Conservation (phyloP, 2,113 vertebrate species). For the Centropristis striata region DNA sequence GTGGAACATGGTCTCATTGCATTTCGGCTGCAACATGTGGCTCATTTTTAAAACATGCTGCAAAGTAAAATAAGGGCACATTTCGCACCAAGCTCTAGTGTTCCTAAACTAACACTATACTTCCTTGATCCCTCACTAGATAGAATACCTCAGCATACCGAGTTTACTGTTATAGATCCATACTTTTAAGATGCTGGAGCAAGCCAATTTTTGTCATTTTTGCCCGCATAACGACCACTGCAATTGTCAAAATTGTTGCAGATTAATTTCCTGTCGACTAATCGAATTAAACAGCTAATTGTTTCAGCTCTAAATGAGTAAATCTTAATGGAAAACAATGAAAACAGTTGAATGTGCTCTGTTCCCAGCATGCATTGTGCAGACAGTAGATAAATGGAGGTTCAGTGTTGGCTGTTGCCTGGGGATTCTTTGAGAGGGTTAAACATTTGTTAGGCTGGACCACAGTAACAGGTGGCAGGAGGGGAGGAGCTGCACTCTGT, state of each 20-base stretch:
- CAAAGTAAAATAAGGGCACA: too few species aligned
- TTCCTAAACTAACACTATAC: too few species aligned
- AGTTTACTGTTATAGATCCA: background rate
- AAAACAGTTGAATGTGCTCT: constrained; percentile 1
- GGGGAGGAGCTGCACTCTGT: constrained; percentile 74
- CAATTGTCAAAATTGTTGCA: background rate
- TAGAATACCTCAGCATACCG: background rate
- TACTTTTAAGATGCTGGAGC: background rate
- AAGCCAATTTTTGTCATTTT: background rate
- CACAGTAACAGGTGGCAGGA: constrained; percentile 81
- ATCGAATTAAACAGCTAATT: background rate
- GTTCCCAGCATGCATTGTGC: constrained; percentile 37
- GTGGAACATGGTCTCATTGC: too few species aligned
- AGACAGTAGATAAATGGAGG: constrained; percentile 39
- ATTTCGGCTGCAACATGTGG: too few species aligned
- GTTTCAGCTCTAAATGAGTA: constrained; percentile 13
- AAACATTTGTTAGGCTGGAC: constrained; percentile 77
- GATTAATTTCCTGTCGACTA: background rate
- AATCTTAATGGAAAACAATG: background rate
- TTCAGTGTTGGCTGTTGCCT: constrained; percentile 68
- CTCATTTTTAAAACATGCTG: too few species aligned
- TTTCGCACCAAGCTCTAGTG: too few species aligned
- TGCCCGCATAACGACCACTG: background rate
- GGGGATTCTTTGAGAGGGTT: constrained; percentile 76
- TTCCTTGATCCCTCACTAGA: too few species aligned